Evolutionary conservation across 1,140 invertebrate genomes (phyloP).

Genomic region (Linepithema humile): DNA sequence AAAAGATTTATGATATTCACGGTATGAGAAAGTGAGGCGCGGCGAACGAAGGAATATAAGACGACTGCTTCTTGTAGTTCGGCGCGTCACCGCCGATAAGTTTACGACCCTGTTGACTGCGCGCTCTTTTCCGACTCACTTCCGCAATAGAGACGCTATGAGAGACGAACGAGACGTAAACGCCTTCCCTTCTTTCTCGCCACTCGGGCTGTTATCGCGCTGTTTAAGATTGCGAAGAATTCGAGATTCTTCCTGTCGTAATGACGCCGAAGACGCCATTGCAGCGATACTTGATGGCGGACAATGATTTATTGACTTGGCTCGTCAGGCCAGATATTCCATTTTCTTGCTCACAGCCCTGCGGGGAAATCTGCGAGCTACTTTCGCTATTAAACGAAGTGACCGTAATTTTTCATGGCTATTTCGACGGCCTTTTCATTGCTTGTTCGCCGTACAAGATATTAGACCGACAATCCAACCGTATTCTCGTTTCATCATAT

Average conservation of each 20-base stretch:
- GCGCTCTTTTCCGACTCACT: constrained; percentile 39
- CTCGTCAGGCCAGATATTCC: constrained; percentile 52
- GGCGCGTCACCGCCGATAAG: constrained; percentile 56
- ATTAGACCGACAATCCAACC: constrained; percentile 36
- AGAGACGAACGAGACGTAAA: constrained; percentile 37
- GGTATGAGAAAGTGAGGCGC: constrained; percentile 27
- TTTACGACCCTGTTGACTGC: constrained; percentile 64
- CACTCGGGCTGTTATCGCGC: constrained; percentile 45
- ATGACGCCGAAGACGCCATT: constrained; percentile 32
- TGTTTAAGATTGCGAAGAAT: constrained; percentile 55
- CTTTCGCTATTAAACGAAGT: constrained; percentile 38
- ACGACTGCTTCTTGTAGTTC: constrained; percentile 56
- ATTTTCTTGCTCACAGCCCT: constrained; percentile 42
- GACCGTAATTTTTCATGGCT: constrained; percentile 54
- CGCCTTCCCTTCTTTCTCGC: constrained; percentile 18
- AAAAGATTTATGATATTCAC: constrained; percentile 75
- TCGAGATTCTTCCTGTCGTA: neutral
- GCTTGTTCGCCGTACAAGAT: constrained; percentile 24
- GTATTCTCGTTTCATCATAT: constrained; percentile 29
- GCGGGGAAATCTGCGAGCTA: constrained; percentile 50
- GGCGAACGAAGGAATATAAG: constrained; percentile 15
- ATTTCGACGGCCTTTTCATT: constrained; percentile 44
- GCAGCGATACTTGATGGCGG: constrained; percentile 39
- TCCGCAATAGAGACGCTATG: constrained; percentile 44
- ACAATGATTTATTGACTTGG: constrained; percentile 42